Evolutionary conservation across 2,113 vertebrate genomes (phyloP).

Genomic region (Paedocypris sp.): DNA sequence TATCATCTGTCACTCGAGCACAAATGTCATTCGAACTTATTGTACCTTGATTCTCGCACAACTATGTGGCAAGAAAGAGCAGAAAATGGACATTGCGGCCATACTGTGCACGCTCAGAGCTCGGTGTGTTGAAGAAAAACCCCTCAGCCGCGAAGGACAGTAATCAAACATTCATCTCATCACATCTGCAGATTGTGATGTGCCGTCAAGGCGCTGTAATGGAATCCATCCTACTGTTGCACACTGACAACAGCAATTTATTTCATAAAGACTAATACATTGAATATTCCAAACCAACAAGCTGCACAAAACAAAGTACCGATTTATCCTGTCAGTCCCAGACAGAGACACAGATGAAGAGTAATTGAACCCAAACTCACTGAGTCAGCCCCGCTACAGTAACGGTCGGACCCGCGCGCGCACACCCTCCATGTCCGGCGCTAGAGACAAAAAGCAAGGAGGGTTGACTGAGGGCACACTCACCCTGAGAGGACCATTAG

Average conservation of each 20-base stretch:
- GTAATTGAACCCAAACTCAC: conserved; percentile 17
- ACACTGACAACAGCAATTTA: background rate
- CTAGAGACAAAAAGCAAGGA: background rate
- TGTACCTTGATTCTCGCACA: too few relatives aligned
- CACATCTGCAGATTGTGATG: background rate
- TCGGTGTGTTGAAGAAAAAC: background rate
- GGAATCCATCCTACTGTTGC: background rate
- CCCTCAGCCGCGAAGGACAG: conserved; percentile 6
- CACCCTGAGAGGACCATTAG: conserved; percentile 35
- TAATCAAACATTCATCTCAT: background rate
- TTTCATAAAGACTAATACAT: background rate
- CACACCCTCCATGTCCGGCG: background rate
- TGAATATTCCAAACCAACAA: background rate
- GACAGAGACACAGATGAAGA: background rate
- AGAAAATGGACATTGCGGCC: too few relatives aligned
- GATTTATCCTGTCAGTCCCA: background rate
- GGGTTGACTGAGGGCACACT: conserved; percentile 25
- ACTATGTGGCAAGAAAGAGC: too few relatives aligned
- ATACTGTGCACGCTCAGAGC: background rate
- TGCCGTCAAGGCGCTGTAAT: too few relatives aligned
- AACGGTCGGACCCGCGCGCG: conserved; percentile 4
- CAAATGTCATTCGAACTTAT: too few relatives aligned
- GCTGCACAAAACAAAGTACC: background rate
- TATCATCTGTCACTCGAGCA: too few relatives aligned
- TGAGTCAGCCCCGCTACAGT: background rate